These are phyloP conservation scores for Callitettix versicolor DNA, from an alignment of 1,140 invertebrate genomes.

Conservation along the genomic window DNA sequence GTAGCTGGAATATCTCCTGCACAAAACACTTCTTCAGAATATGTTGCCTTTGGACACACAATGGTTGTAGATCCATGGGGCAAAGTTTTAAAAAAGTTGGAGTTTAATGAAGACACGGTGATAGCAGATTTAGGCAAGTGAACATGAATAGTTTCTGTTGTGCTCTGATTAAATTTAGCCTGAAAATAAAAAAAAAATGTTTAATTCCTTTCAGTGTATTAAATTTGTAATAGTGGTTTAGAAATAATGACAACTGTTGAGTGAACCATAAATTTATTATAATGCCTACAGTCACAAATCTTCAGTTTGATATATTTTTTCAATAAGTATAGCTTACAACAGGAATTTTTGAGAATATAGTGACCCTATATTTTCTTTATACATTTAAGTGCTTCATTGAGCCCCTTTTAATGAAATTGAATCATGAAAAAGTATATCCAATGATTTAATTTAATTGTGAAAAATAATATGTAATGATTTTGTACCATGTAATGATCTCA, in stretches of 20 bases:
- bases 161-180: neutral
- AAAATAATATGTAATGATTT: too few species aligned
- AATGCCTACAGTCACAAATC: neutral
- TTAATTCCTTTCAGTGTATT: neutral
- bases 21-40: slow-evolving; percentile 54
- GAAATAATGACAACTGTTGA: neutral
- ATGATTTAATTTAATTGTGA: too few species aligned
- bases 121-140: slow-evolving; percentile 60
- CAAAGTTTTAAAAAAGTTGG: slow-evolving; percentile 56
- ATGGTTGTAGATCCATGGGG: slow-evolving; percentile 82
- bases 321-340: too few species aligned
- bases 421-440: too few species aligned
- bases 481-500: too few species aligned
- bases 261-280: neutral
- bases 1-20: slow-evolving; percentile 68
- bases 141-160: slow-evolving; percentile 27
- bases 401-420: too few species aligned
- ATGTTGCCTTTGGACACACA: slow-evolving; percentile 84
- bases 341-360: too few species aligned
- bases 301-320: neutral
- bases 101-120: slow-evolving; percentile 58
- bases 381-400: too few species aligned
- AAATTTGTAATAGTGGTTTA: neutral
- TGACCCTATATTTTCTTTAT: too few species aligned
- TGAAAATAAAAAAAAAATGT: neutral